These are phyloP conservation scores for Parambassis ranga DNA, from an alignment of 2,797 vertebrate species.

Conservation along the genomic window DNA sequence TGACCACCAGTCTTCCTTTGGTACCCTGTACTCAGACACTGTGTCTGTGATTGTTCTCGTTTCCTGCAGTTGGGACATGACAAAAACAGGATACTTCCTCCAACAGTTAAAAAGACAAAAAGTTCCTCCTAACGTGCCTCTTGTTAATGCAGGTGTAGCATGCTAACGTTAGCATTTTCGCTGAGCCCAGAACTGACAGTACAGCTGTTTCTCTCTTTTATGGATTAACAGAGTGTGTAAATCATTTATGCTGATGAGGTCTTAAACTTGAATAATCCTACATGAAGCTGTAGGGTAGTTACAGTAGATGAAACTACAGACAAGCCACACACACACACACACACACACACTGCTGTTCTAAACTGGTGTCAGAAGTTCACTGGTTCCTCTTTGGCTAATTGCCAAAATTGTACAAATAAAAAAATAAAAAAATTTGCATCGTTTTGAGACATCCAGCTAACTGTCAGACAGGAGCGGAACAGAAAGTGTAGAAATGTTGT, in stretches of 20 bases:
- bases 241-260: neutral
- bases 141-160: neutral
- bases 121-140: too few species aligned
- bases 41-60: too few species aligned
- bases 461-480: neutral
- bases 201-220: neutral
- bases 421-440: too few species aligned
- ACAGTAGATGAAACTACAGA: neutral
- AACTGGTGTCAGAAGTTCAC: slow-evolving; percentile 2
- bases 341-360: neutral
- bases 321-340: slow-evolving; percentile 1
- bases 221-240: neutral
- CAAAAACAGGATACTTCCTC: too few species aligned
- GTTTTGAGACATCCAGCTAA: neutral
- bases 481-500: neutral
- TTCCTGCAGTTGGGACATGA: too few species aligned
- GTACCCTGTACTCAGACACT: too few species aligned
- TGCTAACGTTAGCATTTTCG: neutral
- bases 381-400: neutral
- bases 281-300: neutral
- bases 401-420: too few species aligned
- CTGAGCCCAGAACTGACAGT: too few species aligned
- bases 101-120: too few species aligned
- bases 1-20: too few species aligned
- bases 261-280: neutral